Conservation (phyloP, 2,888 invertebrate genomes). For the Tortricodes alternella region DNA sequence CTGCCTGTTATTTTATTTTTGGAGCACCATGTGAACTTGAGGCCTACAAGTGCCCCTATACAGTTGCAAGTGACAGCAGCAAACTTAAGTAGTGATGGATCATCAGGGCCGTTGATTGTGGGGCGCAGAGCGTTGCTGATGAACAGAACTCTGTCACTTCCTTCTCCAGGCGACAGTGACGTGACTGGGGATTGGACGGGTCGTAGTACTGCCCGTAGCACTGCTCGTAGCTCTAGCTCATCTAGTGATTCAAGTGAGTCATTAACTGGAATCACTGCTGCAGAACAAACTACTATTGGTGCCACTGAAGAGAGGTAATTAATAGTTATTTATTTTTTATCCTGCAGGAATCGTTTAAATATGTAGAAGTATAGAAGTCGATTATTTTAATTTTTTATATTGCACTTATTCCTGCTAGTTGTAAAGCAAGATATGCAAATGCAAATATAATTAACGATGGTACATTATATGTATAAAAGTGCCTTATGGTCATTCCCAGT, state of each 20-base stretch:
- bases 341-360: background rate
- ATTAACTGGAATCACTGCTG: conserved; percentile 52
- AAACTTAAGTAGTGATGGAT: conserved; percentile 68
- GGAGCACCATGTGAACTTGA: conserved; percentile 73
- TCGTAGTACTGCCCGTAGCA: conserved; percentile 62
- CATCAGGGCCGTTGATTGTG: conserved; percentile 71
- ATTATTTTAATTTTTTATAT: too few species aligned
- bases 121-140: conserved; percentile 71
- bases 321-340: conserved; percentile 1
- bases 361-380: background rate
- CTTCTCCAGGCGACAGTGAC: conserved; percentile 73
- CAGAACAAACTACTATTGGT: conserved; percentile 50
- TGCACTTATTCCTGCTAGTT: too few species aligned
- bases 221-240: conserved; percentile 61
- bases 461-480: too few species aligned
- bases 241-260: conserved; percentile 74
- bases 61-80: conserved; percentile 75
- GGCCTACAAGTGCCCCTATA: conserved; percentile 75
- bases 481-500: too few species aligned
- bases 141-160: conserved; percentile 71
- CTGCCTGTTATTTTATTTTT: conserved; percentile 75
- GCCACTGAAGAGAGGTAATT: conserved; percentile 68
- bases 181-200: conserved; percentile 70
- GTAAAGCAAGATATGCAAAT: too few species aligned
- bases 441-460: too few species aligned